Conservation (phyloP, 2,797 vertebrate genomes). For the Delichon dasypus region DNA sequence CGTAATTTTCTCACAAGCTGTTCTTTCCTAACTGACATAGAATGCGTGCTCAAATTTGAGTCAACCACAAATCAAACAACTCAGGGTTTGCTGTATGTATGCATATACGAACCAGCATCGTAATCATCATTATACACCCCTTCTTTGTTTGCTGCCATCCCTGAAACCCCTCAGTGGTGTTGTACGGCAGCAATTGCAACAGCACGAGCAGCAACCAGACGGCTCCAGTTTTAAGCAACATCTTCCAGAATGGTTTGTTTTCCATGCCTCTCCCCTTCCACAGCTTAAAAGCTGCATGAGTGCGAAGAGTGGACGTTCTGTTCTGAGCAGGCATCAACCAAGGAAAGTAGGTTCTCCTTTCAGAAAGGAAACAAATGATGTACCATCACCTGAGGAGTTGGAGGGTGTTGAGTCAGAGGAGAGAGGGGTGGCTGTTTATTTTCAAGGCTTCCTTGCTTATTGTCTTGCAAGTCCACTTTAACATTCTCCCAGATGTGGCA, state of each 20-base stretch:
- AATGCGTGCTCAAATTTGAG: background rate
- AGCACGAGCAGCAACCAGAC: background rate
- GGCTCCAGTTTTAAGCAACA: background rate
- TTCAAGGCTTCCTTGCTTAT: background rate
- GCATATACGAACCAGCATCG: background rate
- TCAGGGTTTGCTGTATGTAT: background rate
- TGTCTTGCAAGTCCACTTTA: conserved; percentile 7
- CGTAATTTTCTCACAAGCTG: background rate
- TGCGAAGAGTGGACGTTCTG: background rate
- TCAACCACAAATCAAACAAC: background rate
- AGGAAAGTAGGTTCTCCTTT: background rate
- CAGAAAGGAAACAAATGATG: background rate
- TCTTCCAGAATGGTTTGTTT: background rate
- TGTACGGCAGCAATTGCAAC: background rate
- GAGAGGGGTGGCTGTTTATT: background rate
- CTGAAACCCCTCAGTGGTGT: background rate
- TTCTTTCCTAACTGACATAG: background rate
- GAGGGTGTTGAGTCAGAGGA: background rate
- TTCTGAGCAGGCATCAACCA: background rate
- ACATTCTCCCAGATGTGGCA: background rate
- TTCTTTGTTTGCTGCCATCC: background rate
- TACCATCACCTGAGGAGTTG: background rate
- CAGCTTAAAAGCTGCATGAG: background rate
- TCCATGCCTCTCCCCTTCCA: background rate
- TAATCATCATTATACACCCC: background rate